Percentiles rank a stretch among this genome's conserved stretches.
phyloP scores from a whole-genome alignment of 2,113 vertebrate species.

The Melanerpes aurifrons region DNA sequence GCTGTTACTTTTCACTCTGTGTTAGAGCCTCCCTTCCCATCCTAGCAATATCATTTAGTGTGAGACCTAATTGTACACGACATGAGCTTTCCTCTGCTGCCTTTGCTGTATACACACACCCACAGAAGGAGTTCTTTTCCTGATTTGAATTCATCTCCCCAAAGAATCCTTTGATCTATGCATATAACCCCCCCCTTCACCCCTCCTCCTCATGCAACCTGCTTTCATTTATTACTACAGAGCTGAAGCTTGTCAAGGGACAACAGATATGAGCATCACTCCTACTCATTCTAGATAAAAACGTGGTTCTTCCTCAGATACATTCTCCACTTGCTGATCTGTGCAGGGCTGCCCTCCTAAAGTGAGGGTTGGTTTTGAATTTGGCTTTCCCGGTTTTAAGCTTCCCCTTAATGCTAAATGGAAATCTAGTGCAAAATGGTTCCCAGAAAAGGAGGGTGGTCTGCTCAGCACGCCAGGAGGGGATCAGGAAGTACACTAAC shows the following conservation, averaged over 20 bases:
- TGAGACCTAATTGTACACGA: neutral
- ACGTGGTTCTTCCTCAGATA: neutral
- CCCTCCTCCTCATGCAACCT: neutral
- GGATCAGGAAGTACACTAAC: neutral
- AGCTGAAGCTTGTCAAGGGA: neutral
- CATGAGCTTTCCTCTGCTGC: neutral
- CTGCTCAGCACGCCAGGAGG: neutral
- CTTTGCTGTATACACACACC: neutral
- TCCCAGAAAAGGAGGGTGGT: neutral
- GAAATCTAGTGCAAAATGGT: neutral
- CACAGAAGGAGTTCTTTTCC: neutral
- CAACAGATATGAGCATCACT: neutral
- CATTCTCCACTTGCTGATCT: neutral
- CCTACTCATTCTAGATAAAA: neutral
- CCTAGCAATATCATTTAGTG: neutral
- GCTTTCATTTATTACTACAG: constrained; percentile 12
- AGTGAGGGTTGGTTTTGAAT: neutral
- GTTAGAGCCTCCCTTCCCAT: neutral
- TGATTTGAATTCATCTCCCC: neutral
- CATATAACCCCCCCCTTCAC: constrained; percentile 1
- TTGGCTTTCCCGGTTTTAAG: neutral
- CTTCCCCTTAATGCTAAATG: neutral
- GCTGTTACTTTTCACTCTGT: neutral
- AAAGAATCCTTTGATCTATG: neutral
- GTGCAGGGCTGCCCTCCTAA: neutral